A percentile compares a stretch with the other conserved stretches of the same genome.
Evolutionary conservation across 2,113 vertebrate species (phyloP).

Genomic region (Gallinago jamesoni): DNA sequence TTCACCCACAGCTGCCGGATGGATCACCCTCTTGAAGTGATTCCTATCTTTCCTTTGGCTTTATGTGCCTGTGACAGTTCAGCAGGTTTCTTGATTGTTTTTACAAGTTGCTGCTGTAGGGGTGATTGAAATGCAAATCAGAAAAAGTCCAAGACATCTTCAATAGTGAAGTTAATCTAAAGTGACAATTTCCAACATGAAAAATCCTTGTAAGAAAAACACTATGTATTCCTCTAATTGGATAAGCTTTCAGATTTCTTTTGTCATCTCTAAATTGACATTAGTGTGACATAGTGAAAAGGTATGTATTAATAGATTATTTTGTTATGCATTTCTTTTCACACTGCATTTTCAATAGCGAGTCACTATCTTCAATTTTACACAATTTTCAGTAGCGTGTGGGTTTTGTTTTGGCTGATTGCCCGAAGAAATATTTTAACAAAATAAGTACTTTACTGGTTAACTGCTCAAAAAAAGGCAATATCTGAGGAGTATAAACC

Average conservation of each 20-base stretch:
- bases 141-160: background rate
- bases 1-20: background rate
- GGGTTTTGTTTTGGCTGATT: background rate
- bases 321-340: background rate
- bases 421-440: background rate
- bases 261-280: background rate
- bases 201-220: background rate
- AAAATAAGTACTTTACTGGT: background rate
- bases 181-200: conserved; percentile 1
- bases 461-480: background rate
- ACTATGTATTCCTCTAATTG: background rate
- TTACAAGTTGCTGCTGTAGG: background rate
- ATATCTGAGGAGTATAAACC: background rate
- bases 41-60: background rate
- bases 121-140: conserved; percentile 37
- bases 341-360: background rate
- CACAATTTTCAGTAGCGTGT: background rate
- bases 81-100: background rate
- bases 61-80: background rate
- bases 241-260: background rate
- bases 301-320: background rate
- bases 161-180: background rate
- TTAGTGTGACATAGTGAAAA: background rate
- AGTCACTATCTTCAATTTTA: background rate
- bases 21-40: background rate